Evolutionary conservation across 2,888 invertebrate species (phyloP).

Genomic region (Latheticus oryzae): DNA sequence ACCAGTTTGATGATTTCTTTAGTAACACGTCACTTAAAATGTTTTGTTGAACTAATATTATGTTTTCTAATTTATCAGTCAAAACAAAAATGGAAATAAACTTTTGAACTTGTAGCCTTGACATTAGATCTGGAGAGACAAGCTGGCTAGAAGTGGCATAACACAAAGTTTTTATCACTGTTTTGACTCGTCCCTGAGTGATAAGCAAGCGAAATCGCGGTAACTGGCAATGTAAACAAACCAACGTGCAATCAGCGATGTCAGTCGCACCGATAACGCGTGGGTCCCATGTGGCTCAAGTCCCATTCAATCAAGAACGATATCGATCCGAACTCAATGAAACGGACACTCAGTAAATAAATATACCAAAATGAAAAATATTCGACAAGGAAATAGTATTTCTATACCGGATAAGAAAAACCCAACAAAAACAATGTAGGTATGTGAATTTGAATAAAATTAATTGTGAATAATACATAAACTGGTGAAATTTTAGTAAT

Average conservation of each 20-base stretch:
- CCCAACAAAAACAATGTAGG: too few relatives aligned
- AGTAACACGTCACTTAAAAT: too few relatives aligned
- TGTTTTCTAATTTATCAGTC: background rate
- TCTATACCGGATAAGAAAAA: too few relatives aligned
- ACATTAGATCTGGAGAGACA: too few relatives aligned
- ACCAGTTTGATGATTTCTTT: too few relatives aligned
- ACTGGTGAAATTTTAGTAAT: too few relatives aligned
- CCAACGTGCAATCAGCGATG: conserved; percentile 55
- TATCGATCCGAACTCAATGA: conserved; percentile 53
- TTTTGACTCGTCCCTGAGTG: conserved; percentile 33
- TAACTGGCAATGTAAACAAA: conserved; percentile 54
- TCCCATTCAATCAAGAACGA: conserved; percentile 58
- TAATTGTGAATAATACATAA: too few relatives aligned
- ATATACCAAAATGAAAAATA: too few relatives aligned
- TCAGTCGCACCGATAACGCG: conserved; percentile 44
- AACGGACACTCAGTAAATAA: conserved; percentile 40
- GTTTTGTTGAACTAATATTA: too few relatives aligned
- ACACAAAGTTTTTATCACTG: conserved; percentile 30
- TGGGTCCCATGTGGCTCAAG: conserved; percentile 57
- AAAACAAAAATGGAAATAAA: background rate
- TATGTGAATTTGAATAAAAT: too few relatives aligned
- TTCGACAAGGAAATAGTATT: too few relatives aligned
- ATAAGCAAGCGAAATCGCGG: conserved; percentile 43
- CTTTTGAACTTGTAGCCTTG: too few relatives aligned
- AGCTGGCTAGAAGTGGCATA: conserved; percentile 12